Evolutionary conservation across 2,888 invertebrate genomes (phyloP), one percentile per base, ranked within the genome.

Genomic region (Agrypnus murinus): DNA sequence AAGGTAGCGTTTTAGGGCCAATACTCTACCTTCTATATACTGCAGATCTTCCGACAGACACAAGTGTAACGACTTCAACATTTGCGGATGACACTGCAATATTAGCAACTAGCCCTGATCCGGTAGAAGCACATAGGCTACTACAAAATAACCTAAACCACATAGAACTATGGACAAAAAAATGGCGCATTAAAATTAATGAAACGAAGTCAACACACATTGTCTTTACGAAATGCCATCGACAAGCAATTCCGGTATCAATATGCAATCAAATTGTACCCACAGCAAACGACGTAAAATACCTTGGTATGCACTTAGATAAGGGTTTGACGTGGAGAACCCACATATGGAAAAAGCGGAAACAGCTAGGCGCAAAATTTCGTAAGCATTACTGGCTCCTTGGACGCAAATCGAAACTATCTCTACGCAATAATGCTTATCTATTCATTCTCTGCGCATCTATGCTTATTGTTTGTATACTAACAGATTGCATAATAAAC

Each of bases 131-230:
- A 25, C 19, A 50, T 50, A 50, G 25, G 31, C 25, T 50, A 50
- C 50, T 50, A 2, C 31, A 25, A 50, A 50, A 50, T 25, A 50
- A n/a, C 50, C 12, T 50, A 50, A 50, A 50, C 10, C 25, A 50
- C 17, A 50, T 50, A 50, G 50, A 50, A 50, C 50, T 50, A 50
- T 50, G 50, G 50, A 50, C 50, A 17, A 50, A 50, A n/a, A 50
- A 25, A 50, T 50, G n/a, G 25, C 25, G 31, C 25, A 19, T 50
- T 25, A 50, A 50, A 50, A 50, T 50, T 25, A 50, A 50, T 50
- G 9, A 50, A 25, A 50, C 12, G 19, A 50, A 50, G 50, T 50
- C 19, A 50, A 12, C 50, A 25, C 31, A 50, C 50, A 25, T 50
- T 25, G 19, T 50, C 19, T 50, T 50, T 50, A 50, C 19, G 31